phyloP scores from a whole-genome alignment of 2,888 invertebrate species.

The Drosophila pullipes region DNA sequence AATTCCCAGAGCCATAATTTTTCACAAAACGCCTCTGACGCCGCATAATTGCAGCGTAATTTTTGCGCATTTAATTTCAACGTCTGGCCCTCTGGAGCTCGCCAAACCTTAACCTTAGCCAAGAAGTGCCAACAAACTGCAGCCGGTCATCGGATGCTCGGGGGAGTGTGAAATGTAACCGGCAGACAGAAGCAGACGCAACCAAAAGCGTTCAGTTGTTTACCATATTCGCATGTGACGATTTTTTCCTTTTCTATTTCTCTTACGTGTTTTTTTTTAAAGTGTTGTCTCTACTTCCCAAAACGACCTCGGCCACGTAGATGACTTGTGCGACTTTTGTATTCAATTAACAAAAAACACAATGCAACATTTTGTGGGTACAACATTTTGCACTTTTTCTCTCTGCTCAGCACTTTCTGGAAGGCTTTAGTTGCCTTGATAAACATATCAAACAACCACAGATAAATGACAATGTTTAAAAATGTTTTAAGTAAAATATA shows the following conservation, averaged over 20 bases:
- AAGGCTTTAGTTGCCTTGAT: background rate
- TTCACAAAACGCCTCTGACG: conserved; percentile 68
- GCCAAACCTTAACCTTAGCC: conserved; percentile 68
- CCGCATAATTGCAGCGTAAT: conserved; percentile 79
- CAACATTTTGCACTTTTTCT: conserved; percentile 68
- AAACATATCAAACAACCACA: background rate
- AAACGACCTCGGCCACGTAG: conserved; percentile 35
- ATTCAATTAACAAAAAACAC: conserved; percentile 67
- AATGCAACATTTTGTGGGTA: conserved; percentile 54
- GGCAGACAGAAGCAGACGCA: conserved; percentile 19
- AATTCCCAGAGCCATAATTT: conserved; percentile 76
- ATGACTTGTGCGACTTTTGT: conserved; percentile 42
- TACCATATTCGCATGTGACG: conserved; percentile 54
- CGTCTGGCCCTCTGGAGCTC: conserved; percentile 53
- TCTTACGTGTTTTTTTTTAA: background rate
- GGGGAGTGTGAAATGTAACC: conserved; percentile 28
- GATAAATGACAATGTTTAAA: background rate
- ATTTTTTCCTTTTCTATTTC: conserved; percentile 29
- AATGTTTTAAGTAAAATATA: background rate
- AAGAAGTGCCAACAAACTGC: conserved; percentile 30
- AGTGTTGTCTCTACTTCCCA: conserved; percentile 5
- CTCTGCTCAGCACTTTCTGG: background rate
- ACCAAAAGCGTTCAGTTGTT: conserved; percentile 43
- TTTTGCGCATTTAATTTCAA: conserved; percentile 73
- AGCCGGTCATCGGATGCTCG: conserved; percentile 23